These are phyloP conservation scores for Isurus oxyrinchus DNA, from an alignment of 2,113 vertebrate genomes.

Conservation along the genomic window DNA sequence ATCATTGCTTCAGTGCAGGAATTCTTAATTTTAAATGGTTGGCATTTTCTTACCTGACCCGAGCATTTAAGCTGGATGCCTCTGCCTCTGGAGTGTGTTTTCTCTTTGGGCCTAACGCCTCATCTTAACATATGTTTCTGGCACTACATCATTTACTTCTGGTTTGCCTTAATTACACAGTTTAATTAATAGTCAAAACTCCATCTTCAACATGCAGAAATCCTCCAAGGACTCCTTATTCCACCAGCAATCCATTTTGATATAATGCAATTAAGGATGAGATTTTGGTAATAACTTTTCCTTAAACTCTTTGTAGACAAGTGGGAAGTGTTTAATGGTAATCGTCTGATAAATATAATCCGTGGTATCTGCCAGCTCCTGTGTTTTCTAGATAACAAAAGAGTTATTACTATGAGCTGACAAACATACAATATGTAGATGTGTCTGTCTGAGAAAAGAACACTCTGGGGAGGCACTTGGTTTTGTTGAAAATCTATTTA, in stretches of 20 bases:
- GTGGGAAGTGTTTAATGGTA: neutral
- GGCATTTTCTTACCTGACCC: neutral
- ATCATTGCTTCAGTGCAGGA: neutral
- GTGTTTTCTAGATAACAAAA: neutral
- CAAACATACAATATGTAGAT: neutral
- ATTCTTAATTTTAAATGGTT: slow-evolving; percentile 32
- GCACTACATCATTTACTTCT: slow-evolving; percentile 51
- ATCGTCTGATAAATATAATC: neutral
- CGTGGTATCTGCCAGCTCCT: neutral
- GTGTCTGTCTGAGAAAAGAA: neutral
- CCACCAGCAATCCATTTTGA: slow-evolving; percentile 39
- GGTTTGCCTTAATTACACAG: slow-evolving; percentile 57
- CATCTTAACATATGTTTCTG: slow-evolving; percentile 43
- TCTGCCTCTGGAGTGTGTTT: neutral
- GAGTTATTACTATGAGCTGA: neutral
- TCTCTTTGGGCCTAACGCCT: slow-evolving; percentile 5
- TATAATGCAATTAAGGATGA: slow-evolving; percentile 31
- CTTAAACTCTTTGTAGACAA: slow-evolving; percentile 17
- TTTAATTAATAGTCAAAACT: slow-evolving; percentile 55
- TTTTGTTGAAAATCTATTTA: neutral
- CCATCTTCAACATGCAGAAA: slow-evolving; percentile 40
- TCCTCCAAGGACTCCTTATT: slow-evolving; percentile 39
- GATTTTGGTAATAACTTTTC: slow-evolving; percentile 23
- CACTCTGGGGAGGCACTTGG: neutral
- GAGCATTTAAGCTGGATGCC: neutral